Percentiles rank a stretch among this genome's conserved stretches.
Conservation (phyloP, 2,888 invertebrate species). For the Sesia bembeciformis region DNA sequence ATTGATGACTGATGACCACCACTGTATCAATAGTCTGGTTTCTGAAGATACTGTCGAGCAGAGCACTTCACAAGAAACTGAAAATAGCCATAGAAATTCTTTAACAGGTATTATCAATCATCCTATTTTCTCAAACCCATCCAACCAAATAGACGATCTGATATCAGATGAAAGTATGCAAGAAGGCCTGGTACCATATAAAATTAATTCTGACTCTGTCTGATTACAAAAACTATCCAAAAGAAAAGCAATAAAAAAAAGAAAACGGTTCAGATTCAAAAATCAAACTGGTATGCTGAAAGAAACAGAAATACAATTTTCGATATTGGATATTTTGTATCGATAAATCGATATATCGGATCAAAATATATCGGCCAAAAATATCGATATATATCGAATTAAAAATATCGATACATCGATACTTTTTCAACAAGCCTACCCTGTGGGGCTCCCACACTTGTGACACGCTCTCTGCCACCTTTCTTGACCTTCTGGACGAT, state of each 20-base stretch:
- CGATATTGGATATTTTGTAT: no score
- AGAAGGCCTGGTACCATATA: constrained; percentile 6
- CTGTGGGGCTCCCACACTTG: no score
- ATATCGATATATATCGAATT: no score
- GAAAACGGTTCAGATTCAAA: constrained; percentile 3
- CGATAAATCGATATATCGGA: no score
- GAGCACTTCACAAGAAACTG: constrained; percentile 3
- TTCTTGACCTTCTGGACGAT: no score
- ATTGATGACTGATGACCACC: constrained; percentile 4
- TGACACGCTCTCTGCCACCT: no score
- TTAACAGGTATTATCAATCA: constrained; percentile 3
- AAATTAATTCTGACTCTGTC: constrained; percentile 8
- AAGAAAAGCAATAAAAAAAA: constrained; percentile 7
- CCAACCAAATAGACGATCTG: constrained; percentile 1
- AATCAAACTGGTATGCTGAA: constrained; percentile 3
- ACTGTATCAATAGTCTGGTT: constrained; percentile 2
- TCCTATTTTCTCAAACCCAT: neutral
- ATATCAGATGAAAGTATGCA: constrained; percentile 6
- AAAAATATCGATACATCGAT: no score
- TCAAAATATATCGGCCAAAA: no score
- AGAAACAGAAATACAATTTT: constrained; percentile 6
- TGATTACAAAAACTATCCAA: constrained; percentile 6
- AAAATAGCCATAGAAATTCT: constrained; percentile 4
- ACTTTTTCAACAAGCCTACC: no score
- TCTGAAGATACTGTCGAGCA: constrained; percentile 2